phyloP scores from a whole-genome alignment of 1,140 invertebrate genomes.

The Leptinotarsa lineolata region DNA sequence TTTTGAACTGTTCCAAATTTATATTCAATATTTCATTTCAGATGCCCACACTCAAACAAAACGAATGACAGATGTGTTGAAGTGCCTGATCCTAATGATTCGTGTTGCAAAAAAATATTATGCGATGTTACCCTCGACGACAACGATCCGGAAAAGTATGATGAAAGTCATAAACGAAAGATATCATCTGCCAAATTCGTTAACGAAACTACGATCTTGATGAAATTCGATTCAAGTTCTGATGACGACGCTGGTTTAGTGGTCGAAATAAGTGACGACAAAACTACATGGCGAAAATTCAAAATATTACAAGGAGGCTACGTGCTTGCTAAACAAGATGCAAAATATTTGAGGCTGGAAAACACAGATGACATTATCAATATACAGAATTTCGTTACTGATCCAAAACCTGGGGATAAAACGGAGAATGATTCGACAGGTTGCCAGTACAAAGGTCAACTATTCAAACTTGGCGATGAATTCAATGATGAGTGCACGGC shows the following conservation, averaged over 20 bases:
- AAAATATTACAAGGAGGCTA: conserved; percentile 52
- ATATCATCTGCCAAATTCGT: conserved; percentile 52
- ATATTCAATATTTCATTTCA: conserved; percentile 41
- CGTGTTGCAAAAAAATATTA: conserved; percentile 81
- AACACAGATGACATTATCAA: conserved; percentile 46
- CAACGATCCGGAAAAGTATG: conserved; percentile 62
- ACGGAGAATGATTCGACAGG: conserved; percentile 16
- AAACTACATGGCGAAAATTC: conserved; percentile 53
- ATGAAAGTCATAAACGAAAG: conserved; percentile 40
- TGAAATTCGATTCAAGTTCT: conserved; percentile 52
- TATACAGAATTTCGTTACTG: conserved; percentile 34
- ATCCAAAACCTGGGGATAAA: conserved; percentile 27
- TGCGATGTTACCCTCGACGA: conserved; percentile 80
- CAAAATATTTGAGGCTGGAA: conserved; percentile 50
- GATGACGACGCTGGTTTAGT: conserved; percentile 43
- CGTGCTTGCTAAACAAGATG: conserved; percentile 48
- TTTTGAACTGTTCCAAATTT: neutral
- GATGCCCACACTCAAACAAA: conserved; percentile 61
- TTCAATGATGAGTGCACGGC: conserved; percentile 78
- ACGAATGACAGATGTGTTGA: conserved; percentile 72
- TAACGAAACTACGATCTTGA: conserved; percentile 52
- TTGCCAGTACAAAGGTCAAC: conserved; percentile 65
- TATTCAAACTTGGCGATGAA: conserved; percentile 58
- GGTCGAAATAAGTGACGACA: conserved; percentile 56
- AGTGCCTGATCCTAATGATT: conserved; percentile 74